Evolutionary conservation across 1,140 invertebrate species (phyloP).

Genomic region (Dendroctonus ponderosae): DNA sequence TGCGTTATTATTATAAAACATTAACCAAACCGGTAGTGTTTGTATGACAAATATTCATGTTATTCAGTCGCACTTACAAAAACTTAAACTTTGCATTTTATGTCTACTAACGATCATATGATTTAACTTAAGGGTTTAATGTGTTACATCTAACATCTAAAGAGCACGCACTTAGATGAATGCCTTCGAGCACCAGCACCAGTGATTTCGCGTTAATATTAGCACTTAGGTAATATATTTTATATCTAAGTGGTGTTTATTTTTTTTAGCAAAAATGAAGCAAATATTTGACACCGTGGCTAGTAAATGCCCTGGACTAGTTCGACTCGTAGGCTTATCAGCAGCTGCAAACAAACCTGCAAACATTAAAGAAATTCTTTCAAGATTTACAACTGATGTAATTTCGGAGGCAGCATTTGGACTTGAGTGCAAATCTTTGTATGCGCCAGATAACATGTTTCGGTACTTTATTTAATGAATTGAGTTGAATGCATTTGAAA

Average conservation of each 20-base stretch:
- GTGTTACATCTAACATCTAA: no score
- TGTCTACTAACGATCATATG: no score
- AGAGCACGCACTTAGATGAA: no score
- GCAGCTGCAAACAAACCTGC: slow-evolving; percentile 41
- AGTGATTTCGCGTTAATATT: not conserved
- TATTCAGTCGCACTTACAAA: no score
- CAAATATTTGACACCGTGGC: slow-evolving; percentile 48
- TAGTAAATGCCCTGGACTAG: slow-evolving; percentile 40
- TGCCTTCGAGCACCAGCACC: no score
- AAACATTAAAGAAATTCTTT: slow-evolving; percentile 54
- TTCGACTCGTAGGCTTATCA: slow-evolving; percentile 47
- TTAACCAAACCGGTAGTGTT: no score
- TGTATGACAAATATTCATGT: no score
- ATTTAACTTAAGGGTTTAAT: no score
- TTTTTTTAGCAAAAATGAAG: slow-evolving; percentile 46
- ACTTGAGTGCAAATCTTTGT: slow-evolving; percentile 55
- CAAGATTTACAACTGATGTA: slow-evolving; percentile 58
- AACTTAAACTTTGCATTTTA: no score
- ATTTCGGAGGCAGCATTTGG: slow-evolving; percentile 62
- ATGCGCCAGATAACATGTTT: slow-evolving; percentile 51
- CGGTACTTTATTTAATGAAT: slow-evolving; percentile 45
- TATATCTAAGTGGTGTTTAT: no score
- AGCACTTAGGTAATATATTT: no score
- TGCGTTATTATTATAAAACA: no score
- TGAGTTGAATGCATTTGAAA: not conserved